Conservation (phyloP, 2,797 vertebrate genomes). For the Myotis planiceps region DNA sequence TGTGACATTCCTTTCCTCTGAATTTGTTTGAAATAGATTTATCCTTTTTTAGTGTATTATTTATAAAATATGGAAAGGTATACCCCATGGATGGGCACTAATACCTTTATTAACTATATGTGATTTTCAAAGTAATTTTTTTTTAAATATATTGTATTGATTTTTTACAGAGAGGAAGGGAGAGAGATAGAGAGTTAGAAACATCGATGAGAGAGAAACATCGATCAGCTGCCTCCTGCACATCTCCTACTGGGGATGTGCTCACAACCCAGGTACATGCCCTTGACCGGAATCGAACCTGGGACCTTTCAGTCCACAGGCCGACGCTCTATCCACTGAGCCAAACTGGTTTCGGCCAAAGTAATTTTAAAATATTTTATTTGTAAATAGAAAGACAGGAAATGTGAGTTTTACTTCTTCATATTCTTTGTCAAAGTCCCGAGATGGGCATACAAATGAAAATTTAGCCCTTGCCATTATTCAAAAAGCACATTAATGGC, state of each 20-base stretch:
- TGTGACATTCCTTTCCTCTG: not conserved
- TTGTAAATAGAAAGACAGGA: not conserved
- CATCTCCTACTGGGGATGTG: too few species aligned
- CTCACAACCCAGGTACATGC: too few species aligned
- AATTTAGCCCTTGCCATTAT: not conserved
- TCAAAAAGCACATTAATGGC: not conserved
- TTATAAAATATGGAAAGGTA: not conserved
- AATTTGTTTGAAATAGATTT: not conserved
- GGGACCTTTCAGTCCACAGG: too few species aligned
- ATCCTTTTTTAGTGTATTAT: not conserved
- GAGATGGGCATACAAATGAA: not conserved
- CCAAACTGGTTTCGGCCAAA: too few species aligned
- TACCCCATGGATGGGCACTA: not conserved
- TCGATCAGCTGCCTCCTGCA: too few species aligned
- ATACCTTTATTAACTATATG: not conserved
- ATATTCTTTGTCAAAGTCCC: not conserved
- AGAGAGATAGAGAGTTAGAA: too few species aligned
- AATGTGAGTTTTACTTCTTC: not conserved
- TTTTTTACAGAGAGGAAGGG: too few species aligned
- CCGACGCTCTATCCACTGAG: too few species aligned
- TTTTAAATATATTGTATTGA: too few species aligned
- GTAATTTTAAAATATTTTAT: constrained; percentile 8
- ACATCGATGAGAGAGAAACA: too few species aligned
- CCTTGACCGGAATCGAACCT: too few species aligned
- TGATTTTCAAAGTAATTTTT: constrained; percentile 28